A percentile compares a stretch with the other conserved stretches of the same genome.
Conservation (phyloP, 2,888 invertebrate genomes). For the Ormyrus labotus region DNA sequence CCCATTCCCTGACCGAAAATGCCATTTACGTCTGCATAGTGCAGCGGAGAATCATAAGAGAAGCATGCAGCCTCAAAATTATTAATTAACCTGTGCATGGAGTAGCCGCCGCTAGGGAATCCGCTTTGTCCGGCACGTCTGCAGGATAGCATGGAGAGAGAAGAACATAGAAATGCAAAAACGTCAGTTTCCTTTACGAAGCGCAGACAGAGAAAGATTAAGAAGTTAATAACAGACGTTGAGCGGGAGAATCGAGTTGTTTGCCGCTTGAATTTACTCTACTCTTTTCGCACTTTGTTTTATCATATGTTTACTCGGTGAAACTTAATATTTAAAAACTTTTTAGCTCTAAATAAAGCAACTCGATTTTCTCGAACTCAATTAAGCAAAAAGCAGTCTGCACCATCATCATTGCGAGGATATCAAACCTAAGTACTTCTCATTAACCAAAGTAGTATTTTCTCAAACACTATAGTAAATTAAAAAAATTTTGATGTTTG, state of each 20-base stretch:
- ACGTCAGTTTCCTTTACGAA: conserved; percentile 11
- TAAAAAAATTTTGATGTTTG: too few species aligned
- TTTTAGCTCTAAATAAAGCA: conserved; percentile 3
- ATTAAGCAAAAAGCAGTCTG: conserved; percentile 25
- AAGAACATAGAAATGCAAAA: conserved; percentile 18
- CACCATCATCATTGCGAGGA: background rate
- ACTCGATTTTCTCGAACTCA: background rate
- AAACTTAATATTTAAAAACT: background rate
- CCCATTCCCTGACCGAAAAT: conserved; percentile 60
- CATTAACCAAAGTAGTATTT: background rate
- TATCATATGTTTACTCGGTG: background rate
- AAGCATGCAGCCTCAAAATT: conserved; percentile 71
- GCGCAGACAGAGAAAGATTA: background rate
- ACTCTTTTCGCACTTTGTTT: background rate
- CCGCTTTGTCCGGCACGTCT: conserved; percentile 78
- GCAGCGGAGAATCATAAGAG: conserved; percentile 65
- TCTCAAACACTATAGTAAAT: too few species aligned
- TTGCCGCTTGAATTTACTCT: background rate
- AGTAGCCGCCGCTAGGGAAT: conserved; percentile 74
- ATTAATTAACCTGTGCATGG: conserved; percentile 78
- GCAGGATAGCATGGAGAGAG: conserved; percentile 48
- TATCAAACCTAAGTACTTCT: conserved; percentile 1
- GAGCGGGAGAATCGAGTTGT: background rate
- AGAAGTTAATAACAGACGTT: background rate
- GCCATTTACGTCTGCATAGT: conserved; percentile 45